Evolutionary conservation across 1,140 invertebrate genomes (phyloP), one percentile per base, ranked within the genome.

Genomic region (Aphelinus certus): DNA sequence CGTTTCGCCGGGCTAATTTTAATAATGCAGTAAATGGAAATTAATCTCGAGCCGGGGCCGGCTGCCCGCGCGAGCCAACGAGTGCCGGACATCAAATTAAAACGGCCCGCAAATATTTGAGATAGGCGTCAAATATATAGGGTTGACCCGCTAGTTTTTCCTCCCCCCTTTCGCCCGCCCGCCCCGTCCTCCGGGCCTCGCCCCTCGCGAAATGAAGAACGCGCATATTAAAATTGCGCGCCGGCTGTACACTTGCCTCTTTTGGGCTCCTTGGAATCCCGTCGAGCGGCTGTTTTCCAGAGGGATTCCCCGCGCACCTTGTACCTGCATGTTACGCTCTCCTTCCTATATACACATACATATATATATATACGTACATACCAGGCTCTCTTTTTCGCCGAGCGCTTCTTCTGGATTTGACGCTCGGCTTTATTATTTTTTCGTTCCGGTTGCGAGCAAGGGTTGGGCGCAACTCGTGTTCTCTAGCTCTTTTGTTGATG

Each of bases 1-100:
- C 62, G 48, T 48, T 63, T 48, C 10, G 47, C 65, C n/a, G 49
- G 63, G 48, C 64, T 73, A 73, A 68, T 73, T 73, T 73, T 73
- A 67, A 73, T 73, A 73, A 73, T 62, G 63, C 57, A 68, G 48
- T 48, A 73, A 73, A 73, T 68, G 72, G 68, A 73, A 73, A 73
- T 73, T 73, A 67, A 73, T 73, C 55, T 68, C 42, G 6, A 48
- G 6, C 43, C 7, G 26, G 0, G n/a, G 3, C 1, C 10, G 26
- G 10, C 4, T 63, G n/a, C 46, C 5, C 46, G 42, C 7, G 46
- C 61, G 46, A 48, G 45, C 7, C 42, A 43, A 1, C 42, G 42
- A 42, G 42, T 60, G 58, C n/a, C 48, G 7, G n/a, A 43, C 72
- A 62, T 55, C 43, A 73, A 73, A 73, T 73, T 73, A 73, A 73